Percentiles rank a stretch among this genome's conserved stretches.
phyloP scores from a whole-genome alignment of 2,888 invertebrate species.

The Spisula solida region DNA sequence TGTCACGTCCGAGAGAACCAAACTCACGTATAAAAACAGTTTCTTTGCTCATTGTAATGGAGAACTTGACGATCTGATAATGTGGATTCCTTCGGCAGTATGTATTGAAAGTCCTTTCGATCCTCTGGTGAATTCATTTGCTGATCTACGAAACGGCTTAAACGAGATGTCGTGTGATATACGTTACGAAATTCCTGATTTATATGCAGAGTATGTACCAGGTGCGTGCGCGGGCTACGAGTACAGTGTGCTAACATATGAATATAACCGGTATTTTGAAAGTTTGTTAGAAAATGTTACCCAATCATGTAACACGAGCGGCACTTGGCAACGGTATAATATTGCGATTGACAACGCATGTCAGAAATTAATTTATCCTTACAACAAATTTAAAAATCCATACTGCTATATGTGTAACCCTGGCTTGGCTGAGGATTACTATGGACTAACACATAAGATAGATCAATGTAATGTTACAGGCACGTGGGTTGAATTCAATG shows the following conservation, averaged over 20 bases:
- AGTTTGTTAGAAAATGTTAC: not conserved
- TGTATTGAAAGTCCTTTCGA: not conserved
- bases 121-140: not conserved
- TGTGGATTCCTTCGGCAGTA: not conserved
- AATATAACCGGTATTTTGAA: not conserved
- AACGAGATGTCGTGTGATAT: not conserved
- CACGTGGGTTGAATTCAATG: too few species aligned
- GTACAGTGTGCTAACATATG: not conserved
- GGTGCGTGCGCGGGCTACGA: not conserved
- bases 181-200: not conserved
- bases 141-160: not conserved
- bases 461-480: not conserved
- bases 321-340: slow-evolving; percentile 12
- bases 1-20: not conserved
- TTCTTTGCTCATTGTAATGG: slow-evolving; percentile 24
- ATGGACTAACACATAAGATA: not conserved
- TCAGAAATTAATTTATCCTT: not conserved
- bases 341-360: slow-evolving; percentile 1
- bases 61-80: not conserved
- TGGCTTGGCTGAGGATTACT: not conserved
- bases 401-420: slow-evolving; percentile 48
- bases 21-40: slow-evolving; percentile 20
- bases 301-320: not conserved
- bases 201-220: not conserved
- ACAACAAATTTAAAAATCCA: slow-evolving; percentile 31